Evolutionary conservation across 2,888 invertebrate genomes (phyloP), one percentile per base, ranked within the genome.

Genomic region (Bruchidius siliquastri): DNA sequence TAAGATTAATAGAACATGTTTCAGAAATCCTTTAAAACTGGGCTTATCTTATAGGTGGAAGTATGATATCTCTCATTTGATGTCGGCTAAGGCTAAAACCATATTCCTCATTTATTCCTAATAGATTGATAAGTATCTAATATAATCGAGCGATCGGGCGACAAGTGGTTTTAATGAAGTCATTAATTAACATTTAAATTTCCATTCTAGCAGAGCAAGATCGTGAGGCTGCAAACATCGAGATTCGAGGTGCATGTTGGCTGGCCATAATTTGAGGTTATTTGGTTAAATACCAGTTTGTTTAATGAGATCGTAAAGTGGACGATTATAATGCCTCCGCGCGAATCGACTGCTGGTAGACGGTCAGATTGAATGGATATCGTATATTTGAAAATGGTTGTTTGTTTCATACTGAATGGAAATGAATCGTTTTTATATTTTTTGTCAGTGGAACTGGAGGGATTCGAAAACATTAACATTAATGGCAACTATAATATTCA

Each of bases 81-180:
- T n/a, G n/a, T n/a, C n/a, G n/a, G n/a, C n/a, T n/a, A n/a, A n/a
- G n/a, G n/a, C n/a, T n/a, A n/a, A n/a, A n/a, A n/a, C n/a, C n/a
- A n/a, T n/a, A n/a, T n/a, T n/a, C n/a, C n/a, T n/a, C n/a, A n/a
- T n/a, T n/a, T n/a, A n/a, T 26, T 22, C 6, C 30, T 68, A 32
- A 72, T 69, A 49, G 21, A 72, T n/a, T 68, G 68, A 22, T 13
- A 13, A 68, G 10, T 18, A 68, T 68, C 68, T 49, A 49, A 49
- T 49, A 49, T 3, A 49, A 49, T 49, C 1, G 18, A 49, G 1
- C 49, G 49, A 49, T 49, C 49, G 49, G 0, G 49, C 49, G 49
- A 49, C 49, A 49, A 49, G 49, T 49, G 49, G 18, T 18, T 13
- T 49, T 49, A 49, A 49, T 49, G 49, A 49, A 49, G 49, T 49